Percentiles rank a stretch among this genome's conserved stretches.
These are phyloP conservation scores for Noctua fimbriata DNA, from an alignment of 2,888 invertebrate genomes.

Conservation along the genomic window DNA sequence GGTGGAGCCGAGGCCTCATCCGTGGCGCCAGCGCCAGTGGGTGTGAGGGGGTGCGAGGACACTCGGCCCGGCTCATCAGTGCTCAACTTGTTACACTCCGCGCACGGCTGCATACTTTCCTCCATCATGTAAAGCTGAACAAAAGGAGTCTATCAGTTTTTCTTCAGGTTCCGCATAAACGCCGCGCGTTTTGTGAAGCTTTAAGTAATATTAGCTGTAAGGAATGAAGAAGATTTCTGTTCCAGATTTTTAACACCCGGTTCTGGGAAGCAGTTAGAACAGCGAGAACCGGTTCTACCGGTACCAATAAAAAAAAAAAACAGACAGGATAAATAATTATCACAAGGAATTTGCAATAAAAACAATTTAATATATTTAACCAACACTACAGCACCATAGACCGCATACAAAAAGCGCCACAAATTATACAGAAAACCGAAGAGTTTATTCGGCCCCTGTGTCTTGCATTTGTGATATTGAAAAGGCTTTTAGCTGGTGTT, in stretches of 20 bases:
- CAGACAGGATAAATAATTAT: too few relatives aligned
- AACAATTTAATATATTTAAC: too few relatives aligned
- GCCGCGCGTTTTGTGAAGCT: neutral
- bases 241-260: neutral
- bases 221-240: too few relatives aligned
- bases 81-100: neutral
- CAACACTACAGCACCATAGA: too few relatives aligned
- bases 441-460: too few relatives aligned
- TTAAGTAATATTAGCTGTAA: neutral
- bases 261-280: neutral
- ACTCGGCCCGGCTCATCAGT: neutral
- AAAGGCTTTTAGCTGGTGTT: too few relatives aligned
- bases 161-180: neutral
- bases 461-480: too few relatives aligned
- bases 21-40: neutral
- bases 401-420: too few relatives aligned
- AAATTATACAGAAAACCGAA: too few relatives aligned
- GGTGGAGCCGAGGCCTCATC: neutral
- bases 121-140: neutral
- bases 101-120: neutral
- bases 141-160: neutral
- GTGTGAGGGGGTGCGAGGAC: neutral
- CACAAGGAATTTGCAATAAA: too few relatives aligned
- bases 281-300: neutral
- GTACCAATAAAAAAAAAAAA: too few relatives aligned